Base-by-base conservation (phyloP, 2,797 vertebrate species). In the Sylvilagus floridanus region DNA sequence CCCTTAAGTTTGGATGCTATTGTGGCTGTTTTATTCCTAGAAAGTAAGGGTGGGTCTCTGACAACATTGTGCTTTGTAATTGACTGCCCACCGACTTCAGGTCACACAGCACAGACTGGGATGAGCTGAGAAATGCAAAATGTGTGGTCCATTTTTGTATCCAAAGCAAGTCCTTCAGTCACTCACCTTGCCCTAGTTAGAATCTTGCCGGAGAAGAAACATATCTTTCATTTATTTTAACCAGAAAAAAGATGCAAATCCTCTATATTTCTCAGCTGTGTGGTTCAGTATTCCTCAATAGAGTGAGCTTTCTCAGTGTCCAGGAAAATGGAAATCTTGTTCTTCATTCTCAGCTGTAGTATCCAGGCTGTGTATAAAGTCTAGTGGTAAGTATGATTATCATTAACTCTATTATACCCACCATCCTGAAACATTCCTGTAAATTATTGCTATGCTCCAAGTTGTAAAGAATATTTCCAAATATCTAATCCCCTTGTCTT, bases 331-430 rank as follows among this genome's bases (percentile, higher is more conserved):
- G 30, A 9, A 9, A 21, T 47, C 4, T 54, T 13, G 2, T 7
- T 83, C 71, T 35, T 37, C 13, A 19, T n/a, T 69, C 35, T 76
- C 22, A 22, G 2, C 21, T 32, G 28, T 7, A 26, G 16, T 0
- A 6, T 4, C 13, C 3, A 16, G 54, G 0, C 28, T 22, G 57
- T 21, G 19, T 6, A 1, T 5, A 0, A 2, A 62, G 3, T 12
- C 5, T 0, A 5, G 26, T 4, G 4, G 10, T 24, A 5, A 60
- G 16, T 1, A 0, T 3, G 3, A 72, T 6, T 42, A 5, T 50
- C 5, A 19, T 24, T 22, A 71, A 63, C 9, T 28, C 14, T 12
- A 3, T 2, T 0, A 2, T 26, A 19, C 28, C 71, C 5, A 4
- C 19, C 26, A 19, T 62, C 37, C 13, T 12, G 19, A 82, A 2